Conservation (phyloP, 2,888 invertebrate genomes). For the Agelastica alni region DNA sequence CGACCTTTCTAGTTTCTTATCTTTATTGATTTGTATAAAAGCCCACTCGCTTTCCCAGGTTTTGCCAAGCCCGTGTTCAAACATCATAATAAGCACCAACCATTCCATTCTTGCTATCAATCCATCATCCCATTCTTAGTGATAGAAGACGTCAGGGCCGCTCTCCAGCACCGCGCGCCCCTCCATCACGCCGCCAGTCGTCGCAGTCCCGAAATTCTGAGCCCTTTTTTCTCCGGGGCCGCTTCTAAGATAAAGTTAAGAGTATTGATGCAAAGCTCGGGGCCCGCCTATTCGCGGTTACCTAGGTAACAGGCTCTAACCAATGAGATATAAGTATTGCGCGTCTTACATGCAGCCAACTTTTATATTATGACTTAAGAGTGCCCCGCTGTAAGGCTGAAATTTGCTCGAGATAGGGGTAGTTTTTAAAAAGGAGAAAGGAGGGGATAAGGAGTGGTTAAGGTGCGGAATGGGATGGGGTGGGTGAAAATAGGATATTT, state of each 20-base stretch:
- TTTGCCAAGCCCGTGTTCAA: constrained; percentile 7
- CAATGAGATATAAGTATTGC: constrained; percentile 56
- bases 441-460: constrained; percentile 49
- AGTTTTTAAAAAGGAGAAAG: constrained; percentile 45
- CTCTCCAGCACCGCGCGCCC: background rate
- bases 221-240: constrained; percentile 29
- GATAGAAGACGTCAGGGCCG: constrained; percentile 21
- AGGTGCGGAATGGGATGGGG: constrained; percentile 36
- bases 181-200: constrained; percentile 1
- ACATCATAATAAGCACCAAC: constrained; percentile 15
- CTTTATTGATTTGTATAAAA: constrained; percentile 17
- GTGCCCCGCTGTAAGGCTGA: constrained; percentile 50
- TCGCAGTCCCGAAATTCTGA: constrained; percentile 31
- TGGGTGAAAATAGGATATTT: constrained; percentile 49
- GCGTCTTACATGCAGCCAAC: constrained; percentile 52
- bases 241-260: constrained; percentile 44
- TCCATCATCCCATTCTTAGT: constrained; percentile 19
- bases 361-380: constrained; percentile 50
- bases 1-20: constrained; percentile 15
- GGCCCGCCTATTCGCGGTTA: constrained; percentile 48
- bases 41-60: background rate
- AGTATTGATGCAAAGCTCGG: constrained; percentile 42
- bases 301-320: constrained; percentile 53
- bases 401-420: constrained; percentile 52
- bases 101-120: constrained; percentile 20